Evolutionary conservation across 2,797 vertebrate genomes (phyloP).

Genomic region (Molossus alvarezi): DNA sequence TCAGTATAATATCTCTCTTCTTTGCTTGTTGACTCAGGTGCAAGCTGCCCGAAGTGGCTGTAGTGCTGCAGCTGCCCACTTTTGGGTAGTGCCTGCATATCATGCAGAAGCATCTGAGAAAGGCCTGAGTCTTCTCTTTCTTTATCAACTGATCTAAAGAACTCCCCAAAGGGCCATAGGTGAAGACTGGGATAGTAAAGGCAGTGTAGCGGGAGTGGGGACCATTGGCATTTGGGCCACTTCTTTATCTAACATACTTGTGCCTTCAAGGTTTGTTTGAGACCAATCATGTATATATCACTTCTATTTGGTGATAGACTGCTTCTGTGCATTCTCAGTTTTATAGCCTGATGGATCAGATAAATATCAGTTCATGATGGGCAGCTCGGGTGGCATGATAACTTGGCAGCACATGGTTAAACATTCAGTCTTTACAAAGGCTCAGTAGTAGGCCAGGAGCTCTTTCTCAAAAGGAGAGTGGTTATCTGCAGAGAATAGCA

Average conservation of each 20-base stretch:
- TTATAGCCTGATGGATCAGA: constrained; percentile 21
- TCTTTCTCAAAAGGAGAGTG: constrained; percentile 24
- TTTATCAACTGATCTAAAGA: background rate
- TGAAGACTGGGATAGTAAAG: background rate
- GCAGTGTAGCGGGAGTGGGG: background rate
- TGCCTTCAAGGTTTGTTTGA: background rate
- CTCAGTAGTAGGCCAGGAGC: background rate
- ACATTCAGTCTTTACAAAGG: background rate
- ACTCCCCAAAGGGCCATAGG: background rate
- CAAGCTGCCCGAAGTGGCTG: background rate
- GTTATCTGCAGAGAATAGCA: background rate
- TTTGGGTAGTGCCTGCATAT: background rate
- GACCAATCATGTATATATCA: background rate
- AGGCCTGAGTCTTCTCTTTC: background rate
- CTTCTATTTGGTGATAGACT: background rate
- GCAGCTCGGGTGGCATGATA: background rate
- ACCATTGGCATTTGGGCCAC: background rate
- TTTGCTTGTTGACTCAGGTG: constrained; percentile 25
- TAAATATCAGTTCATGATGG: background rate
- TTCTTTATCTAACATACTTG: background rate
- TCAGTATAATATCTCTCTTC: background rate
- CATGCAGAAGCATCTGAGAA: background rate
- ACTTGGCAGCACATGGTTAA: background rate
- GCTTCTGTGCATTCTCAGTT: background rate
- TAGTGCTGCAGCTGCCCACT: background rate